A percentile compares a stretch with the other conserved stretches of the same genome.
Conservation (phyloP, 2,113 vertebrate genomes). For the Ranitomeya variabilis region DNA sequence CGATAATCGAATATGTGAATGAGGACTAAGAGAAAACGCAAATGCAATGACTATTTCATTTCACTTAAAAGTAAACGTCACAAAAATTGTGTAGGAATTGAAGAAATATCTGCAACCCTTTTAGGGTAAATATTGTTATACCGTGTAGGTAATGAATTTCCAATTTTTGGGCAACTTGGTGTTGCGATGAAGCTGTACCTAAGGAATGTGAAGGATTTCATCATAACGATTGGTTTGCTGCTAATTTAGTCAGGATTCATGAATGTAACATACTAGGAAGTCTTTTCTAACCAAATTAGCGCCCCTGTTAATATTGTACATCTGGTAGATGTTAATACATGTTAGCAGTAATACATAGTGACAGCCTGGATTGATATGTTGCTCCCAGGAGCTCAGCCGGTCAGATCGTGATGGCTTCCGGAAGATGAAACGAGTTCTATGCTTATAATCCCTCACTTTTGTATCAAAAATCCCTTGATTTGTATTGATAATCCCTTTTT, state of each 20-base stretch:
- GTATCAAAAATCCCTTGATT: constrained; percentile 24
- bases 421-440: constrained; percentile 13
- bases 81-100: too few relatives aligned
- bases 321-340: background rate
- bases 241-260: background rate
- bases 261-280: background rate
- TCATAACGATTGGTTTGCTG: background rate
- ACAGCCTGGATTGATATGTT: background rate
- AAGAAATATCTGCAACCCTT: too few relatives aligned
- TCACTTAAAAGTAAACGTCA: too few relatives aligned
- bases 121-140: background rate
- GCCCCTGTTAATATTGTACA: background rate
- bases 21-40: too few relatives aligned
- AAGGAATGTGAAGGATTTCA: background rate
- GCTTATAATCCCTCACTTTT: background rate
- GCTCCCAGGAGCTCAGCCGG: background rate
- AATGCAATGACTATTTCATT: too few relatives aligned
- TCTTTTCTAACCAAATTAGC: background rate
- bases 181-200: background rate
- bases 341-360: background rate
- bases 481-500: constrained; percentile 33
- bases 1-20: too few relatives aligned
- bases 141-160: background rate
- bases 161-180: too few relatives aligned
- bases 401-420: background rate